A percentile compares a stretch with the other conserved stretches of the same genome.
These are phyloP conservation scores for Drosophila paranaensis DNA, from an alignment of 2,888 invertebrate species.

Conservation along the genomic window DNA sequence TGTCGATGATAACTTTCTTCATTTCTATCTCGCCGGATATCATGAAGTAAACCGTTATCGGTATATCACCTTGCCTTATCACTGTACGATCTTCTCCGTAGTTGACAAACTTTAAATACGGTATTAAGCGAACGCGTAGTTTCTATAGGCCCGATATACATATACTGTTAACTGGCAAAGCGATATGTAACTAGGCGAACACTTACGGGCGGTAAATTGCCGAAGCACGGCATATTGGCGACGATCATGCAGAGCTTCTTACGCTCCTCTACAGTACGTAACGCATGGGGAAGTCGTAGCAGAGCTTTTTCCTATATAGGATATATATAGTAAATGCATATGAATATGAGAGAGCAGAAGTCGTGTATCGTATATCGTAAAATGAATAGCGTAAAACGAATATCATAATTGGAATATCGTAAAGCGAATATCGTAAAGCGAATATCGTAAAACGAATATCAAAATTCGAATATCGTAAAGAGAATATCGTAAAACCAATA, in stretches of 20 bases:
- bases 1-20: constrained; percentile 71
- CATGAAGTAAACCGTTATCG: constrained; percentile 88
- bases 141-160: constrained; percentile 83
- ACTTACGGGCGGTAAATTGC: constrained; percentile 86
- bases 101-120: constrained; percentile 87
- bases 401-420: neutral
- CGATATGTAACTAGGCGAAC: no score
- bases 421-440: neutral
- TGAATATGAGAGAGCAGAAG: neutral
- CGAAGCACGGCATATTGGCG: constrained; percentile 88
- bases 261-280: constrained; percentile 87
- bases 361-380: no score
- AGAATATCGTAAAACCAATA: neutral
- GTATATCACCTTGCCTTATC: constrained; percentile 88
- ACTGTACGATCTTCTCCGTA: constrained; percentile 87
- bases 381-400: no score
- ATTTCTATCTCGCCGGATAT: constrained; percentile 87
- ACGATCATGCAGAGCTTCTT: constrained; percentile 87
- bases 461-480: neutral
- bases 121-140: constrained; percentile 87
- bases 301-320: constrained; percentile 87
- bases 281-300: constrained; percentile 86
- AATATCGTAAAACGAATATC: neutral
- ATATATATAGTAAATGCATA: neutral
- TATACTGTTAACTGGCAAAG: neutral